Conservation (phyloP, 2,888 invertebrate species). For the Tanypteryx hageni region DNA sequence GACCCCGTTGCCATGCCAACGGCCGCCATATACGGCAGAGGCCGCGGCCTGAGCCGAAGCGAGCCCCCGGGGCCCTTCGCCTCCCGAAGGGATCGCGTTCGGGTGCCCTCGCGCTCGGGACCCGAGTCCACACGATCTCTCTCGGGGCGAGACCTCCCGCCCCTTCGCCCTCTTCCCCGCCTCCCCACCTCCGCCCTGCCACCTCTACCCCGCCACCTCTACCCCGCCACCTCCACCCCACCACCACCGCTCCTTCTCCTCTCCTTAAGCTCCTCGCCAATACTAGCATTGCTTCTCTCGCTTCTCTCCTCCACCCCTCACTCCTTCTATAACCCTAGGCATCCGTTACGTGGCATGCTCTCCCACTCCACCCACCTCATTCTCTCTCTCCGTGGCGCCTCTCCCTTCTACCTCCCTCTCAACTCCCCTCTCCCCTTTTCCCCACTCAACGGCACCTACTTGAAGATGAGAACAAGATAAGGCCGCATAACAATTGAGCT, state of each 20-base stretch:
- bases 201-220: neutral
- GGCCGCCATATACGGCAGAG: constrained; percentile 66
- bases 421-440: neutral
- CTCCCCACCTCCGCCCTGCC: neutral
- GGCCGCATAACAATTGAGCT: constrained; percentile 24
- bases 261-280: neutral
- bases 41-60: constrained; percentile 40
- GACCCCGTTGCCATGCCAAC: constrained; percentile 66
- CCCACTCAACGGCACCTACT: neutral
- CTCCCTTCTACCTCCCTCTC: neutral
- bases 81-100: constrained; percentile 19
- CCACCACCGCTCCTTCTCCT: neutral
- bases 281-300: constrained; percentile 10
- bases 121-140: constrained; percentile 46
- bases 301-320: neutral
- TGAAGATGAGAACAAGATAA: neutral
- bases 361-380: neutral
- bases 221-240: neutral
- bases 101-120: constrained; percentile 50
- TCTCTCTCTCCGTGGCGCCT: neutral
- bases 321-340: neutral
- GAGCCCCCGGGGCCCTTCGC: neutral
- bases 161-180: neutral
- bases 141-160: constrained; percentile 25
- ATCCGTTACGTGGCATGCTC: constrained; percentile 10